Conservation (phyloP, 2,797 vertebrate species). For the Halcyon badia region DNA sequence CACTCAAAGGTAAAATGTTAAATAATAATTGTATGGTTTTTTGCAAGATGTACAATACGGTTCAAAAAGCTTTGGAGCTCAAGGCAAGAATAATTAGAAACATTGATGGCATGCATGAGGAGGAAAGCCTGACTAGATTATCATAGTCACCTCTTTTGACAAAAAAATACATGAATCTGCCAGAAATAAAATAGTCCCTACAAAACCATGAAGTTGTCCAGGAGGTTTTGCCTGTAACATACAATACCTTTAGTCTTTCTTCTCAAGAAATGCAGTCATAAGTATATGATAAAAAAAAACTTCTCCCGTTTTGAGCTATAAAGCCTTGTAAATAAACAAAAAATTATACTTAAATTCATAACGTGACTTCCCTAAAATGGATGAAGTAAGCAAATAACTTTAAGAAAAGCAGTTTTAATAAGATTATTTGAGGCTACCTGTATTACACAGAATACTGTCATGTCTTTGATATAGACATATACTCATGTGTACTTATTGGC, state of each 20-base stretch:
- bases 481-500: neutral
- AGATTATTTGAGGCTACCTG: conserved; percentile 14
- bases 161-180: neutral
- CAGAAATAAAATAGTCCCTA: neutral
- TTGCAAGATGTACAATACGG: neutral
- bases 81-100: conserved; percentile 6
- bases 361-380: conserved; percentile 17
- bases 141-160: neutral
- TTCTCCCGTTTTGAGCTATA: neutral
- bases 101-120: neutral
- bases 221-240: neutral
- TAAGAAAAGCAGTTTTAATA: conserved; percentile 66
- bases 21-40: neutral
- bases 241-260: neutral
- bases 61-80: neutral
- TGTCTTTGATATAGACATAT: conserved; percentile 28
- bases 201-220: neutral
- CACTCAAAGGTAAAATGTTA: neutral
- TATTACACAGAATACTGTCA: conserved; percentile 32
- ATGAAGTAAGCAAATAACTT: conserved; percentile 67
- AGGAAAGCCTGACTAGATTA: neutral
- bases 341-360: conserved; percentile 8
- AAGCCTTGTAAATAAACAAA: conserved; percentile 51
- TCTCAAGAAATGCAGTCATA: neutral
- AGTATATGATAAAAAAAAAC: neutral